phyloP scores from a whole-genome alignment of 2,797 vertebrate genomes.

The Lates japonicus region DNA sequence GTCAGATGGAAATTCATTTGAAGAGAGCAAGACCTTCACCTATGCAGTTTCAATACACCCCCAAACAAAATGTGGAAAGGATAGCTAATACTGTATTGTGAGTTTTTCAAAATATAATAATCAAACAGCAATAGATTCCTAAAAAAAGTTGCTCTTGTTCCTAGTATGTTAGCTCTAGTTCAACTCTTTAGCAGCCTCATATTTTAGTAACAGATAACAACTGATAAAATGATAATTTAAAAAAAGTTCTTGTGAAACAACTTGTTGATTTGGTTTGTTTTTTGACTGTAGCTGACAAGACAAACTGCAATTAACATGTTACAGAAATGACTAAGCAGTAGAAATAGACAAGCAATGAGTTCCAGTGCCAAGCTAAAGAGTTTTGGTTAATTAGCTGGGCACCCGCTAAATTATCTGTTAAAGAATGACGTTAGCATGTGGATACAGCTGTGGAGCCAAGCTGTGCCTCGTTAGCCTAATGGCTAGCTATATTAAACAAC shows the following conservation, averaged over 20 bases:
- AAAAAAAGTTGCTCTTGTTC: neutral
- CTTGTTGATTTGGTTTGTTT: neutral
- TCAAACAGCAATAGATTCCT: neutral
- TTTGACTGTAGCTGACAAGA: neutral
- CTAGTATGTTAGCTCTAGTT: neutral
- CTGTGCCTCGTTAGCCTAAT: neutral
- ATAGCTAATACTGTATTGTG: neutral
- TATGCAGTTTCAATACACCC: neutral
- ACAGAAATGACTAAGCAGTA: neutral
- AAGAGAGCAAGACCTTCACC: neutral
- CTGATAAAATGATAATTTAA: too few species aligned
- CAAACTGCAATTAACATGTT: neutral
- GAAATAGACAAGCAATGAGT: neutral
- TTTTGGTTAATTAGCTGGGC: neutral
- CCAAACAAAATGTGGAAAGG: neutral
- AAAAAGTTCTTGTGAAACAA: neutral
- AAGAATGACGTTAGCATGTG: neutral
- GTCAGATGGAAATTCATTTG: neutral
- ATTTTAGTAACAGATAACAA: neutral
- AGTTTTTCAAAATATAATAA: neutral
- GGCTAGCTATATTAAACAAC: neutral
- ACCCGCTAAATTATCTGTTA: neutral
- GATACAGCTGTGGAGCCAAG: neutral
- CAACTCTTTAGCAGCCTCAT: neutral
- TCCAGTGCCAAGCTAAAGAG: neutral